phyloP scores from a whole-genome alignment of 1,140 invertebrate genomes.

The Neelides sp. region DNA sequence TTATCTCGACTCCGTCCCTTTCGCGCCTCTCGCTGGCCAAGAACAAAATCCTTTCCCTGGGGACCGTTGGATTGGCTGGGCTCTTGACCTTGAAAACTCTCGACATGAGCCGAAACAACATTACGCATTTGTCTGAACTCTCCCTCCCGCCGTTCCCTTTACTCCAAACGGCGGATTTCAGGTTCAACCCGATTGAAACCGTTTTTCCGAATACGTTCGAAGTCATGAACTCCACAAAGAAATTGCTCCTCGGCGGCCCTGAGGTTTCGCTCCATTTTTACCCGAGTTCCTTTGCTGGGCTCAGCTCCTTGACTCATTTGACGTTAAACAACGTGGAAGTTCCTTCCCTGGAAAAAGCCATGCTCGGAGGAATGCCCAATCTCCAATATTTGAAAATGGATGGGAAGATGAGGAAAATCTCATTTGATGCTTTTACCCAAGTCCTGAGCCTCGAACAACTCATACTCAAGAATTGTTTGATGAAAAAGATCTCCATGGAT shows the following conservation, averaged over 20 bases:
- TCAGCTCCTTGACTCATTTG: constrained; percentile 42
- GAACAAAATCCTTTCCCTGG: constrained; percentile 49
- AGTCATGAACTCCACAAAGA: constrained; percentile 51
- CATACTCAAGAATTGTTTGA: constrained; percentile 47
- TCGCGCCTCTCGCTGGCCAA: constrained; percentile 47
- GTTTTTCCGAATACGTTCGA: constrained; percentile 57
- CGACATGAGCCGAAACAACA: constrained; percentile 50
- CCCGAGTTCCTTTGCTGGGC: constrained; percentile 49
- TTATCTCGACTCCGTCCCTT: constrained; percentile 51
- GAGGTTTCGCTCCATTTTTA: constrained; percentile 42
- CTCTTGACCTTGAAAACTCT: constrained; percentile 49
- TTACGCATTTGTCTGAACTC: constrained; percentile 52
- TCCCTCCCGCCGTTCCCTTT: constrained; percentile 56
- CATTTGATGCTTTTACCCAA: constrained; percentile 53
- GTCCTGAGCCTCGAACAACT: constrained; percentile 45
- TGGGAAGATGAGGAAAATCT: constrained; percentile 46
- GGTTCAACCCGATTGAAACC: constrained; percentile 50
- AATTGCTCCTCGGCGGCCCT: constrained; percentile 46
- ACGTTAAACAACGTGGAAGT: constrained; percentile 46
- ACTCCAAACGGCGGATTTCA: constrained; percentile 46
- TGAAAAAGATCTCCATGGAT: constrained; percentile 52
- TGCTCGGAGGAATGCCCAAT: constrained; percentile 46
- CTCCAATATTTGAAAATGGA: constrained; percentile 42
- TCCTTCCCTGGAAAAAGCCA: constrained; percentile 43
- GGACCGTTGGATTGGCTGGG: constrained; percentile 51